Evolutionary conservation across 2,797 vertebrate genomes (phyloP).

Genomic region (Merluccius polli): DNA sequence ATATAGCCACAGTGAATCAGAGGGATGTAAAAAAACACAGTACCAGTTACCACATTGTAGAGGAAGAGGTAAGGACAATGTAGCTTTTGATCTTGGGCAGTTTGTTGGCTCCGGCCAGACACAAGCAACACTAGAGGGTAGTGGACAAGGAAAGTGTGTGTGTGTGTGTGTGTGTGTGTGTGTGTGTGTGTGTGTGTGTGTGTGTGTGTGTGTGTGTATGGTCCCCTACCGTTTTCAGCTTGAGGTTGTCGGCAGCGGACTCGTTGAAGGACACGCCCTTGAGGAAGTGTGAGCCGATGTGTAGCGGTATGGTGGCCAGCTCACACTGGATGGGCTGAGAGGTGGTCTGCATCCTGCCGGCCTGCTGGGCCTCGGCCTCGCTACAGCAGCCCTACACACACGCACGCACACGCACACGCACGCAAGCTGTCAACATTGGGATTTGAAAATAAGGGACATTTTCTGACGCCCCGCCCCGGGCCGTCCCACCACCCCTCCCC

Average conservation of each 20-base stretch:
- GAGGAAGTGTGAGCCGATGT: slow-evolving; percentile 94
- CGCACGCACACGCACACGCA: slow-evolving; percentile 10
- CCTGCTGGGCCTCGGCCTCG: slow-evolving; percentile 95
- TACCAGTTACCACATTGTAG: not conserved
- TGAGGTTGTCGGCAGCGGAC: slow-evolving; percentile 94
- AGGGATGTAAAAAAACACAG: not conserved
- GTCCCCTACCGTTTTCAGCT: slow-evolving; percentile 88
- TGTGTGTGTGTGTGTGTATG: too few species aligned
- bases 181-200: too few species aligned
- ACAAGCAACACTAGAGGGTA: not conserved
- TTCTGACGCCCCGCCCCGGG: too few species aligned
- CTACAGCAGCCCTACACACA: slow-evolving; percentile 86
- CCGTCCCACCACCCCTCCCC: too few species aligned
- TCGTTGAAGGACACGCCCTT: slow-evolving; percentile 98
- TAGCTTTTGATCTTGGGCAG: not conserved
- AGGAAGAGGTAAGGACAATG: not conserved
- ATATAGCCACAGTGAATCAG: not conserved
- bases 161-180: not conserved
- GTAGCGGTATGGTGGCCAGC: slow-evolving; percentile 93
- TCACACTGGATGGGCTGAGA: slow-evolving; percentile 96
- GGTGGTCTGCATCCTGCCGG: slow-evolving; percentile 91
- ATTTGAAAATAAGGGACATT: too few species aligned
- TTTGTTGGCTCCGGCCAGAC: not conserved
- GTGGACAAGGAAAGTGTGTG: not conserved
- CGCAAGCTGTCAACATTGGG: too few species aligned